Evolutionary conservation across 64 coral and sea anemone species (phyloP).

Genomic region (Catalaphyllia jardinei): DNA sequence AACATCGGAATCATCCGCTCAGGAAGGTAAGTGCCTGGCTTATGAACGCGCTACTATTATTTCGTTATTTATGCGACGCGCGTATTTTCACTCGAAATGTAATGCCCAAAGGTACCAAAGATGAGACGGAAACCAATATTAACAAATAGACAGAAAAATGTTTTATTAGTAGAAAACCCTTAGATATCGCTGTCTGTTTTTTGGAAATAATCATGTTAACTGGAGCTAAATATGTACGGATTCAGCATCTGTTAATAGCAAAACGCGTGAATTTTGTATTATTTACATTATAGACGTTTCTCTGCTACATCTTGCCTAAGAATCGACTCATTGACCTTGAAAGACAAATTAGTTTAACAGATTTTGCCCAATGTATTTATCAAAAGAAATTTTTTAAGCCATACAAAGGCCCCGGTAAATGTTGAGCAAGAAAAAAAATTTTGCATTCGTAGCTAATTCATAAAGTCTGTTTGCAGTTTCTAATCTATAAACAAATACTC

Average conservation of each 20-base stretch:
- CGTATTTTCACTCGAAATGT: background rate
- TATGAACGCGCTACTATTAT: background rate
- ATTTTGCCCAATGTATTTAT: background rate
- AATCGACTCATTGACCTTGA: background rate
- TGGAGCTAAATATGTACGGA: background rate
- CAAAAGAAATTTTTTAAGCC: background rate
- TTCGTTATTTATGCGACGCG: background rate
- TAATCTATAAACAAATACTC: constrained; percentile 56
- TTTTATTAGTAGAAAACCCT: background rate
- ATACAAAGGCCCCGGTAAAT: background rate
- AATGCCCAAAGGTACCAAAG: background rate
- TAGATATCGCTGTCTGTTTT: background rate
- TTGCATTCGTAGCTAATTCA: background rate
- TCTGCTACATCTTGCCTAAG: background rate
- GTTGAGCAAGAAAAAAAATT: background rate
- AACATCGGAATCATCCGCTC: constrained; percentile 4
- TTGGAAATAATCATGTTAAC: constrained; percentile 9
- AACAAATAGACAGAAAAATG: background rate
- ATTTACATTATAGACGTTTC: constrained; percentile 2
- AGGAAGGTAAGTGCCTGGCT: constrained; percentile 9
- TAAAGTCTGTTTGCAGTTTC: constrained; percentile 20
- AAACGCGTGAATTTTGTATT: constrained; percentile 23
- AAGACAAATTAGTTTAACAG: background rate
- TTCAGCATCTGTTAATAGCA: background rate
- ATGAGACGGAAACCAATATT: background rate